These are phyloP conservation scores for Conger conger DNA, from an alignment of 2,113 vertebrate species.

Conservation along the genomic window DNA sequence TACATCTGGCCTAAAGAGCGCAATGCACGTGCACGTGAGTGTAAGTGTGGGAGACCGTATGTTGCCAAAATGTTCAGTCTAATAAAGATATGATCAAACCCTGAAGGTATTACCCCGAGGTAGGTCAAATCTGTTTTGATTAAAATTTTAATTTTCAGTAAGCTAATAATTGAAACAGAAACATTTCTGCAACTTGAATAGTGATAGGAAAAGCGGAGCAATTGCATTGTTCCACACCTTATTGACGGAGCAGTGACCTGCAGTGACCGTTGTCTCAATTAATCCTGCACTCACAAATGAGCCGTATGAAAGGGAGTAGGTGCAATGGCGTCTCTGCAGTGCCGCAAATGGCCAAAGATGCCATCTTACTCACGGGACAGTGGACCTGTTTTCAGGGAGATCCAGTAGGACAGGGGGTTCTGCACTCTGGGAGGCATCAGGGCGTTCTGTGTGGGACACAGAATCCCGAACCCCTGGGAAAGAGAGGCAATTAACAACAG, in stretches of 20 bases:
- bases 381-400: conserved; percentile 67
- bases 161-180: background rate
- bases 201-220: background rate
- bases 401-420: conserved; percentile 69
- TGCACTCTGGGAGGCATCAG: conserved; percentile 49
- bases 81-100: background rate
- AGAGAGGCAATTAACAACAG: background rate
- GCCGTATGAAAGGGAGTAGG: background rate
- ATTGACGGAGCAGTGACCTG: background rate
- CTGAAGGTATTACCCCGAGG: background rate
- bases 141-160: background rate
- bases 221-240: background rate
- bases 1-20: too few relatives aligned
- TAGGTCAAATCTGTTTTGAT: background rate
- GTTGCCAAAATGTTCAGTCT: background rate
- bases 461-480: conserved; percentile 73
- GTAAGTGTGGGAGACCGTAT: background rate
- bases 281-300: conserved; percentile 42
- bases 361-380: conserved; percentile 61
- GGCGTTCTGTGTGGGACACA: conserved; percentile 70
- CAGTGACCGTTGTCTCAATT: background rate
- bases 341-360: background rate
- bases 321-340: conserved; percentile 11
- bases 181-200: background rate
- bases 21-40: background rate